Percentiles rank a stretch among this genome's conserved stretches.
Evolutionary conservation across 1,140 invertebrate genomes (phyloP).

Genomic region (Elysia chlorotica): DNA sequence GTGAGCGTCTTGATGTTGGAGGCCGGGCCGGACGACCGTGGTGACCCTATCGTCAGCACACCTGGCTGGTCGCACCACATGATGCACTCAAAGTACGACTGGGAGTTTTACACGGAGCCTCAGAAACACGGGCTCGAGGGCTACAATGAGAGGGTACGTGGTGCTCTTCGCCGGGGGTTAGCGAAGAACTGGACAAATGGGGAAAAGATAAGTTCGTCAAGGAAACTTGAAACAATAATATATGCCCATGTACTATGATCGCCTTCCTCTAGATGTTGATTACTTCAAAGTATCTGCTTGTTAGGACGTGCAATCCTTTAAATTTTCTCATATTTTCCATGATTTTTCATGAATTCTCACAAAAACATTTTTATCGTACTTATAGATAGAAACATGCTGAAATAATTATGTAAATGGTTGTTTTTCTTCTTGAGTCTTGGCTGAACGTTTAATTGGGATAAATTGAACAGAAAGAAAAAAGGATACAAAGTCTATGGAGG

Average conservation of each 20-base stretch:
- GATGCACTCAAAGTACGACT: slow-evolving; percentile 69
- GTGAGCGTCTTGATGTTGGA: slow-evolving; percentile 83
- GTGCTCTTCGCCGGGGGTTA: slow-evolving; percentile 63
- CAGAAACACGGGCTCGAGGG: slow-evolving; percentile 81
- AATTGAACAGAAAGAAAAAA: too few species aligned
- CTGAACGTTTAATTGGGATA: too few species aligned
- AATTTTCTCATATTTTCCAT: background rate
- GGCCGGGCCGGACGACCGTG: slow-evolving; percentile 79
- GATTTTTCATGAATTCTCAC: background rate
- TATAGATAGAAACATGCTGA: too few species aligned
- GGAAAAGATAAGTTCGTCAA: too few species aligned
- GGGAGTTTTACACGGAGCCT: slow-evolving; percentile 90
- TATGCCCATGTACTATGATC: too few species aligned
- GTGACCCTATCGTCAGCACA: slow-evolving; percentile 74
- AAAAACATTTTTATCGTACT: background rate
- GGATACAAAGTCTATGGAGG: too few species aligned
- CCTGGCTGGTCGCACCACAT: slow-evolving; percentile 28
- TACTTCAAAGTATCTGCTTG: background rate
- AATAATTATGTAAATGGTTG: too few species aligned
- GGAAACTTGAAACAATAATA: too few species aligned
- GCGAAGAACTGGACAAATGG: background rate
- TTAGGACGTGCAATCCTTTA: background rate
- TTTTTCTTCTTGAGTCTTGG: too few species aligned
- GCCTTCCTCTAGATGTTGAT: background rate
- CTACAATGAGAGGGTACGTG: slow-evolving; percentile 63